phyloP scores from a whole-genome alignment of 2,888 invertebrate species.

The Acanthacorydalis orientalis region DNA sequence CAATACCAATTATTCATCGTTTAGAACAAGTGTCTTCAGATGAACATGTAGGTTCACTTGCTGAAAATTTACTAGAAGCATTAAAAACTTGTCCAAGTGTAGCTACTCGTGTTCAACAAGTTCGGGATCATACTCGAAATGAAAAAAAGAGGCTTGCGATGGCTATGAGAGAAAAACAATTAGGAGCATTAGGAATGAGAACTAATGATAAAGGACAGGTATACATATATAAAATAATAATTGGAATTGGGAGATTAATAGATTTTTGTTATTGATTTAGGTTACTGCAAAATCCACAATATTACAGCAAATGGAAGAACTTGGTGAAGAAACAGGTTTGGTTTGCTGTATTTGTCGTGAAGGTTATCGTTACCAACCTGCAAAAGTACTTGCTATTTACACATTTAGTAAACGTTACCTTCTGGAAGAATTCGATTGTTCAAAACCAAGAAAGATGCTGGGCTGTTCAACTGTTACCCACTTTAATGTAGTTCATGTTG shows the following conservation, averaged over 20 bases:
- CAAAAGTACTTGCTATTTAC: slow-evolving; percentile 88
- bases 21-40: slow-evolving; percentile 95
- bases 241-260: no score
- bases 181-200: slow-evolving; percentile 86
- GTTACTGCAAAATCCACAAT: slow-evolving; percentile 79
- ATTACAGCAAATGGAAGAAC: slow-evolving; percentile 83
- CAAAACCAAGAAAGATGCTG: slow-evolving; percentile 71
- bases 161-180: slow-evolving; percentile 93
- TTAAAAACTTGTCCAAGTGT: slow-evolving; percentile 62
- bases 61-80: slow-evolving; percentile 87
- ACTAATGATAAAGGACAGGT: slow-evolving; percentile 96
- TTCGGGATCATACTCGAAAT: slow-evolving; percentile 81
- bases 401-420: slow-evolving; percentile 92
- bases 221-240: no score
- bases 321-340: slow-evolving; percentile 89
- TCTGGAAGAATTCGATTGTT: slow-evolving; percentile 74
- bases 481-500: slow-evolving; percentile 96
- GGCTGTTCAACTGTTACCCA: slow-evolving; percentile 92
- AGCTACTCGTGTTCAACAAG: slow-evolving; percentile 77
- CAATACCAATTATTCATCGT: slow-evolving; percentile 88
- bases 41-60: slow-evolving; percentile 90
- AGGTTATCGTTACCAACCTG: slow-evolving; percentile 90
- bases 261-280: no score
- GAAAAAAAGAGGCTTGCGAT: slow-evolving; percentile 96
- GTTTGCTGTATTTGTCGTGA: slow-evolving; percentile 96